Conservation (phyloP, 2,797 vertebrate genomes). For the Cryptoprocta ferox region DNA sequence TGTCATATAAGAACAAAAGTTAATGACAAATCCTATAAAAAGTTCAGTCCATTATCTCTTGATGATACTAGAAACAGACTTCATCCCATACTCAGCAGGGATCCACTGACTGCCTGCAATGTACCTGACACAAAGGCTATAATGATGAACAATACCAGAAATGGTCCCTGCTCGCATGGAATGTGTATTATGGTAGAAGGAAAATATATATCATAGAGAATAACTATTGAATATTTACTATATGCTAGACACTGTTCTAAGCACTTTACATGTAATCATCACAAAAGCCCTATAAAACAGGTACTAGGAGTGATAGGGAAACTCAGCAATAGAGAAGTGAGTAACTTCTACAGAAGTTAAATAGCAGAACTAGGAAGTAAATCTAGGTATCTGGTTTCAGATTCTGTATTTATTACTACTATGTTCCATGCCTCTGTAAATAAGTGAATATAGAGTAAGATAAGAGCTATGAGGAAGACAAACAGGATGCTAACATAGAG, state of each 20-base stretch:
- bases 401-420: neutral
- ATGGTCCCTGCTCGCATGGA: neutral
- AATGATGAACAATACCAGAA: neutral
- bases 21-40: neutral
- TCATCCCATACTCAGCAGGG: neutral
- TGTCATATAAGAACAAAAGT: slow-evolving; percentile 3
- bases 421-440: neutral
- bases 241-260: neutral
- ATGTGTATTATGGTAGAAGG: neutral
- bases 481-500: neutral
- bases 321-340: neutral
- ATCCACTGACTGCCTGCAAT: neutral
- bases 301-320: neutral
- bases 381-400: neutral
- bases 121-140: neutral
- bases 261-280: neutral
- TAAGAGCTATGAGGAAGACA: neutral
- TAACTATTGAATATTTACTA: neutral
- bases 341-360: neutral
- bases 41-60: neutral
- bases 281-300: neutral
- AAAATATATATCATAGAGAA: neutral
- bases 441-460: neutral
- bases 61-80: neutral
- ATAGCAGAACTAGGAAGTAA: neutral